Evolutionary conservation across 2,113 vertebrate species (phyloP), one percentile per base, ranked within the genome.

Genomic region (Shinisaurus crocodilurus): DNA sequence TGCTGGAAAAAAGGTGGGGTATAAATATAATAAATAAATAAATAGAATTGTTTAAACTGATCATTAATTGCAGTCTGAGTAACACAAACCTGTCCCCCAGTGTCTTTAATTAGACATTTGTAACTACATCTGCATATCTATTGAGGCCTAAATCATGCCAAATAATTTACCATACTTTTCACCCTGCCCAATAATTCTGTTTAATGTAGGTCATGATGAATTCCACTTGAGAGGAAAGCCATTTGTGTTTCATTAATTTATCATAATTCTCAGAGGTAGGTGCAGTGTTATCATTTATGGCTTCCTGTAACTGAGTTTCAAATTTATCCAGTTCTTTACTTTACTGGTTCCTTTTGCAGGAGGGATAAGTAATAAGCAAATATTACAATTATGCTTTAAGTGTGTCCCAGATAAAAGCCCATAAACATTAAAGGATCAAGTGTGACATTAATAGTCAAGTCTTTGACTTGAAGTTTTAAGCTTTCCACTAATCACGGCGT

Each of bases 221-320:
- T 85, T 85, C 29, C 45, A 67, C 29, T 70, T 85, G 83, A 85
- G 40, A 85, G 40, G 69, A 85, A 70, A 70, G 40, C 63, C 48
- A 69, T 45, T 85, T 48, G 63, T 23, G 43, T 85, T 85, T 69
- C 82, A 85, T 85, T 85, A 67, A 85, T 85, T 69, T 85, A 70
- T 70, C 67, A 69, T 67, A 85, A 70, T 85, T 69, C 83, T 45
- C 83, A 70, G 43, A 15, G 40, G 27, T 45, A 23, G 65, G 65
- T 63, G 69, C 34, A 16, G 6, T 10, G 1, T 85, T 85, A n/a
- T 48, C 43, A 70, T 69, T 85, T 69, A 29, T 69, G 65, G 43
- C 65, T 69, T 85, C 65, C 45, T 69, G 37, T 67, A 67, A 43
- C 12, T 27, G 45, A 34, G 7, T 67, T 70, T 48, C 8, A 69